Evolutionary conservation across 1,140 invertebrate genomes (phyloP), one percentile per base, ranked within the genome.

Genomic region (Sycophaga agraensis): DNA sequence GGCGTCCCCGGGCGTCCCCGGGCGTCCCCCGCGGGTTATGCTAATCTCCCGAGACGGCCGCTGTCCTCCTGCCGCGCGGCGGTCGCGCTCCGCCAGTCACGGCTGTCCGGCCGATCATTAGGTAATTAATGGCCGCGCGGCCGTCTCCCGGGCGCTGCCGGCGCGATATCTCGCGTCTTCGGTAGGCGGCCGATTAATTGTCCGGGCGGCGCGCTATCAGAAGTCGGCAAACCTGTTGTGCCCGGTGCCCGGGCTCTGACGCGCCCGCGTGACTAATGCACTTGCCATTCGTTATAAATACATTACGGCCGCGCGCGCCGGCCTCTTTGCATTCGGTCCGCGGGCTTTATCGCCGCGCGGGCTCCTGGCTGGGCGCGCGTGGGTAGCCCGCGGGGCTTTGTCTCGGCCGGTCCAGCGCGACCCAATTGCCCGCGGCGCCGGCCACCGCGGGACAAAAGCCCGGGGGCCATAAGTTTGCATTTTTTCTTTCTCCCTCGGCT

Each of bases 111-210:
- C 55, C 26, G 56, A 69, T 72, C 58, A 64, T 69, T 70, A 67
- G 58, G 57, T 65, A 67, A 73, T 71, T 72, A 69, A 73, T 73
- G 67, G 68, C 59, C 43, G 14, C 12, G 35, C 19, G 11, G 45
- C 28, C 11, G 5, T 31, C 28, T n/a, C n/a, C n/a, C 4, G 28
- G 28, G 28, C 5, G 28, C 28, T 31, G 28, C 5, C 28, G 28
- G 22, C 59, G 39, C 65, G 57, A 66, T 69, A 66, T 61, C 48
- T 65, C n/a, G 54, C 65, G 66, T 67, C 65, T 48, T 51, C 35
- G 58, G 21, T 17, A 55, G 57, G 31, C 43, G 16, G 50, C 55
- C 66, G 62, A 70, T 72, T 72, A 70, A 72, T 72, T 68, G 68
- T 68, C 21, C 54, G 53, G 28, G 58, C 8, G 4, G 11, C 5